Conservation (phyloP, 2,888 invertebrate genomes). For the Drosophila aldrichi region DNA sequence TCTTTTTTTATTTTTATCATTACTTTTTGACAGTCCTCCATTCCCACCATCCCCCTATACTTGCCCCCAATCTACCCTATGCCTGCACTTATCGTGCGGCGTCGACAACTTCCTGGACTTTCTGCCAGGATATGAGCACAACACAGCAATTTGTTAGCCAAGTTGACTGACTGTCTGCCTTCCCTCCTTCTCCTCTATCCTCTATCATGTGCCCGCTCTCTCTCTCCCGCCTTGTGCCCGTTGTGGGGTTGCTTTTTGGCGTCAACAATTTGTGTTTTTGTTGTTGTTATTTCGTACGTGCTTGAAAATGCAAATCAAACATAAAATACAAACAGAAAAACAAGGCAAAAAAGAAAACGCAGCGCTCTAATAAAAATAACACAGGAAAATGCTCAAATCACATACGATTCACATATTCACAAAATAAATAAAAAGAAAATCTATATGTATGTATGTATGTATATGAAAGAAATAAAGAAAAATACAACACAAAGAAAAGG, state of each 20-base stretch:
- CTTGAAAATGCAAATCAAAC: conserved; percentile 69
- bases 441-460: neutral
- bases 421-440: conserved; percentile 31
- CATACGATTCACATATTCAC: conserved; percentile 26
- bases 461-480: conserved; percentile 25
- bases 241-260: conserved; percentile 46
- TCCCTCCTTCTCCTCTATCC: too few species aligned
- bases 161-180: conserved; percentile 27
- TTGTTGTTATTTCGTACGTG: conserved; percentile 51
- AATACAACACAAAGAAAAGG: neutral
- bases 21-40: neutral
- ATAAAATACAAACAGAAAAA: conserved; percentile 33
- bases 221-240: neutral
- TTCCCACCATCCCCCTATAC: too few species aligned
- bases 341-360: conserved; percentile 28
- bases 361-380: conserved; percentile 33
- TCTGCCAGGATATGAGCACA: conserved; percentile 35
- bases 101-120: conserved; percentile 55
- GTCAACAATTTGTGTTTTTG: conserved; percentile 15
- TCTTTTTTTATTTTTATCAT: neutral
- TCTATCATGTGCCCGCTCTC: neutral
- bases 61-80: neutral
- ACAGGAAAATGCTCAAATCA: conserved; percentile 33
- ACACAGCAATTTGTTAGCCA: conserved; percentile 64
- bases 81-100: conserved; percentile 47